Evolutionary conservation across 2,113 vertebrate genomes (phyloP), one percentile per base, ranked within the genome.

Genomic region (Galeopterus variegatus): DNA sequence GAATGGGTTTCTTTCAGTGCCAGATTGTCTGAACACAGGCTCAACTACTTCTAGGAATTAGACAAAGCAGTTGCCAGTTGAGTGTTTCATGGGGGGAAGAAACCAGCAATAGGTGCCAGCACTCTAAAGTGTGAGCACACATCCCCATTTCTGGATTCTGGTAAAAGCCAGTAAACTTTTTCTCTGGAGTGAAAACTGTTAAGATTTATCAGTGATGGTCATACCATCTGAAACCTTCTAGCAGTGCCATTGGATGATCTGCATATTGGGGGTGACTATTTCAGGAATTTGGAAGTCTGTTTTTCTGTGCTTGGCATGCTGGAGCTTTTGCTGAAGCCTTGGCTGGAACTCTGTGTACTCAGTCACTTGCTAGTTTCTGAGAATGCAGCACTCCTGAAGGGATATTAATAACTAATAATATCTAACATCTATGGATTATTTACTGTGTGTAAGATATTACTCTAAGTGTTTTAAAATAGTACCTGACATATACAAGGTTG

Each of bases 11-110:
- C 18, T 76, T 93, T 95, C 0, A 17, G 0, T 65, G 77, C 33
- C 52, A 81, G 0, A 36, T 19, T 81, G 75, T 86, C 50, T 73
- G 75, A 90, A 73, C 14, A 18, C 91, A 90, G 45, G 48, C 82
- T 88, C 8, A 92, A 75, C 75, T 64, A 41, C 80, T 96, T 97
- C 88, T 87, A 97, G 93, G 84, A 94, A 70, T 89, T 45, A 86
- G 88, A 69, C 58, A 86, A 36, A 96, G 45, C 67, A 52, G 84
- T 70, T 83, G 45, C 65, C 81, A 52, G 79, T 50, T 75, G 58
- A 93, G 12, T 80, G 72, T 58, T 58, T 95, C 83, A 41, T 85
- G 94, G 52, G 56, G 52, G 14, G 5, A 56, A 67, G 21, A 73
- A 26, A 65, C 50, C 8, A 67, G 28, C 62, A 69, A 0, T 45